These are phyloP conservation scores for Spheniscus humboldti DNA, from an alignment of 2,797 vertebrate genomes.

Conservation along the genomic window DNA sequence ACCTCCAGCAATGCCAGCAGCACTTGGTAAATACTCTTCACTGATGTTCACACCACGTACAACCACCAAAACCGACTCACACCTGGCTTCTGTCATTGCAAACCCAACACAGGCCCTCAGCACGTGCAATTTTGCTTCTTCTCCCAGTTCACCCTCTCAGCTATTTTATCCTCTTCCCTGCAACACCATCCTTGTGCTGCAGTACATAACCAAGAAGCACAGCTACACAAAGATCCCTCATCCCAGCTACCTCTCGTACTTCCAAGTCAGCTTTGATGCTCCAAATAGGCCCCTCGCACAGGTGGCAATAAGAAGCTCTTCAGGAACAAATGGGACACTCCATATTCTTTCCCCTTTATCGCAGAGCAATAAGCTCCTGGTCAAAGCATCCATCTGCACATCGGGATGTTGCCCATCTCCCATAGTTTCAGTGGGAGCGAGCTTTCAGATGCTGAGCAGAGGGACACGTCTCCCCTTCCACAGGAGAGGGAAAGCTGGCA, in stretches of 20 bases:
- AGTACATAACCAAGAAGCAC: neutral
- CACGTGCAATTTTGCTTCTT: neutral
- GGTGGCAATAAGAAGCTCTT: neutral
- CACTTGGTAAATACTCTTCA: neutral
- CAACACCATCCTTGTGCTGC: neutral
- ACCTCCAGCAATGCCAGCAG: neutral
- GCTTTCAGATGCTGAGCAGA: rapidly evolving
- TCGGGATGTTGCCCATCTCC: neutral
- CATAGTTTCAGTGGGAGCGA: rapidly evolving
- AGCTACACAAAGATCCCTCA: neutral
- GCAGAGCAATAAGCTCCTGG: neutral
- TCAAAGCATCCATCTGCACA: neutral
- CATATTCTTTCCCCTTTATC: rapidly evolving
- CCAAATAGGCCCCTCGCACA: rapidly evolving
- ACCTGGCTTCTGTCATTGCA: neutral
- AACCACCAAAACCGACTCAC: neutral
- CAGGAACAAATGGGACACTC: neutral
- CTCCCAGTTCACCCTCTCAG: neutral
- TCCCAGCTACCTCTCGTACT: neutral
- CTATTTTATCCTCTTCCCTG: neutral
- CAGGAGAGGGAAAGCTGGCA: neutral
- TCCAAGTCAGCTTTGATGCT: neutral
- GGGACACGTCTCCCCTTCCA: neutral
- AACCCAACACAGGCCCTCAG: neutral
- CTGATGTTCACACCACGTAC: rapidly evolving